Conservation (phyloP, 2,797 vertebrate genomes). For the Falco biarmicus region DNA sequence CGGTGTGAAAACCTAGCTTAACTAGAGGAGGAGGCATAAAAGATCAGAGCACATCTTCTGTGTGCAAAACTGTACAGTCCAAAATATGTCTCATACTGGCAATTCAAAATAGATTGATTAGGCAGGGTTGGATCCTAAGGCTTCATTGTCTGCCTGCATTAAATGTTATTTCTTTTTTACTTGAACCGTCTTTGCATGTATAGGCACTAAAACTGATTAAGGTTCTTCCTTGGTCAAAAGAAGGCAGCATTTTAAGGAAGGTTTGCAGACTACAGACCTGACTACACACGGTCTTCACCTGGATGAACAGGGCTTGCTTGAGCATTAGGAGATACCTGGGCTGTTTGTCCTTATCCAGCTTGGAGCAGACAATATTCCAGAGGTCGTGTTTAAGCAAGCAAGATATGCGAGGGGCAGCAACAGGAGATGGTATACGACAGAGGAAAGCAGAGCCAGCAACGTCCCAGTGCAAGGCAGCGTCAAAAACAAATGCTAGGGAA, state of each 20-base stretch:
- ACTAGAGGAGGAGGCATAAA: conserved; percentile 7
- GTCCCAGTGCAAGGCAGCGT: neutral
- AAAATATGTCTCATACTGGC: neutral
- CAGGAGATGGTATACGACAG: neutral
- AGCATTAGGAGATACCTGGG: neutral
- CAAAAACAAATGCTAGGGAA: neutral
- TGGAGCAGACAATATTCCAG: neutral
- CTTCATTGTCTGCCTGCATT: neutral
- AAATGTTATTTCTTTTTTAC: neutral
- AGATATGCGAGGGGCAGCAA: neutral
- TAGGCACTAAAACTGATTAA: neutral
- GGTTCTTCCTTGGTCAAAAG: neutral
- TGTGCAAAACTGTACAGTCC: neutral
- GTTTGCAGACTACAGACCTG: neutral
- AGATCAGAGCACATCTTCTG: neutral
- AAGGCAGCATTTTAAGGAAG: neutral
- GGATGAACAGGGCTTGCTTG: neutral
- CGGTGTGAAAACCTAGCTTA: conserved; percentile 63
- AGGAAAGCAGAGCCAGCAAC: neutral
- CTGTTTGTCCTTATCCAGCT: neutral
- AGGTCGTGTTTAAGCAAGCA: neutral
- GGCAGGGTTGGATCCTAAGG: neutral
- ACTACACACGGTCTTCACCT: neutral
- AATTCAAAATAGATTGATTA: neutral
- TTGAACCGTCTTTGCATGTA: neutral